Base-by-base conservation (phyloP, 2,888 invertebrate species). In the Diloba caeruleocephala region DNA sequence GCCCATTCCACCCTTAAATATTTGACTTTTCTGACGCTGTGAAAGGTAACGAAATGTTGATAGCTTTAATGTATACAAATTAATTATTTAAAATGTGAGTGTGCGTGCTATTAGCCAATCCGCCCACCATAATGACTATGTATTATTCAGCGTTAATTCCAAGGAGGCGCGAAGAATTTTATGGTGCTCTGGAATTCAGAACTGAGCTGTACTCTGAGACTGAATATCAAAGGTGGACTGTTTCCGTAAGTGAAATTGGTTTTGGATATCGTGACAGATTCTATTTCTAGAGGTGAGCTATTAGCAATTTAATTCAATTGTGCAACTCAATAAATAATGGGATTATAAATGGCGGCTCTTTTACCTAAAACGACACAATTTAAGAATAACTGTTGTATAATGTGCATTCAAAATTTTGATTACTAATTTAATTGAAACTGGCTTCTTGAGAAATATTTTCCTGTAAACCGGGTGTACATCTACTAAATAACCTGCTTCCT, bases 51-150 rank as follows among this genome's bases (percentile, higher is more conserved):
- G 1, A 25, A 48, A 28, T 41, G 25, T 50, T 48, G 19, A 8
- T 26, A 41, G 37, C 34, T 39, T 45, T 42, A 56, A 58, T 48
- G 46, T 58, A 50, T 39, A 44, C 38, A 28, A 29, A 67, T 75
- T 71, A 72, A 71, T 72, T 62, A 77, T 69, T n/a, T 71, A 45
- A 74, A 51, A 33, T 42, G 37, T 43, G 44, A 58, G 49, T 48
- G 71, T 53, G 51, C 53, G 62, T 72, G 64, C 63, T 73, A 69
- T 76, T 73, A 75, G 62, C 61, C 54, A 65, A 71, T 67, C 62
- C 63, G 50, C 45, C n/a, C n/a, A 25, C 48, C 59, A 49, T 65
- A 73, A 63, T 71, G 68, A 67, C 39, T 41, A 69, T 76, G 12
- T 56, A 67, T 76, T 73, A 79, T 77, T 75, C 59, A 77, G 39